phyloP scores from a whole-genome alignment of 2,797 vertebrate genomes.

The Pampus argenteus region DNA sequence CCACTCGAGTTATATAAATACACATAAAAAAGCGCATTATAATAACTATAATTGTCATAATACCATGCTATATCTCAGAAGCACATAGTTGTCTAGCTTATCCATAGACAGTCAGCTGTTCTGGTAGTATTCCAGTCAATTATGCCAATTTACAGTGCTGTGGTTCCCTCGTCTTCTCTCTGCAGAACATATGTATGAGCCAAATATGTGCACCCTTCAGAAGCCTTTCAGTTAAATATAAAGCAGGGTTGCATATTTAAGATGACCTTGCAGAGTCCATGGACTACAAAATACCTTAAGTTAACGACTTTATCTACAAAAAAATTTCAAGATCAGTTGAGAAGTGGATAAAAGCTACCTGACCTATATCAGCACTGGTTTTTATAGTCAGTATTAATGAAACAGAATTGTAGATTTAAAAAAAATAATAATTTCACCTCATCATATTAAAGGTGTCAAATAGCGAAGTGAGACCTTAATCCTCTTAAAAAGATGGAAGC shows the following conservation, averaged over 20 bases:
- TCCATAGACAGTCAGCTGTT: slow-evolving; percentile 12
- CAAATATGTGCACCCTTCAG: slow-evolving; percentile 82
- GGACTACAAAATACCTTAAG: not conserved
- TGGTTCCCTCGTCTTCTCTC: slow-evolving; percentile 36
- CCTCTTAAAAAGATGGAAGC: slow-evolving; percentile 34
- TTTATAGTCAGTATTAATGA: not conserved
- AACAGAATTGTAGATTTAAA: slow-evolving; percentile 1
- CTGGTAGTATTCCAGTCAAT: slow-evolving; percentile 9
- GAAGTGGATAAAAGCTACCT: not conserved
- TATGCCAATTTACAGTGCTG: slow-evolving; percentile 11
- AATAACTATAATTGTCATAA: slow-evolving; percentile 4
- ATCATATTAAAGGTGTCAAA: slow-evolving; percentile 26
- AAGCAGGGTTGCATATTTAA: slow-evolving; percentile 7
- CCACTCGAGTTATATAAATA: slow-evolving; percentile 7
- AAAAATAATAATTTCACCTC: slow-evolving; percentile 3
- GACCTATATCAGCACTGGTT: not conserved
- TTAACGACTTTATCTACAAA: not conserved
- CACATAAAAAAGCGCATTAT: not conserved
- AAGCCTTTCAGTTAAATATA: slow-evolving; percentile 55
- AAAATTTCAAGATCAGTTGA: not conserved
- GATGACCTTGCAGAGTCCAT: slow-evolving; percentile 24
- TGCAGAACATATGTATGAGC: slow-evolving; percentile 79
- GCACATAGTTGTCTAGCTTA: not conserved
- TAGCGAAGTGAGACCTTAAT: slow-evolving; percentile 1
- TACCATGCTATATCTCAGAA: not conserved